Evolutionary conservation across 2,797 vertebrate species (phyloP), one percentile per base, ranked within the genome.

Genomic region (Enteromius viviparus): DNA sequence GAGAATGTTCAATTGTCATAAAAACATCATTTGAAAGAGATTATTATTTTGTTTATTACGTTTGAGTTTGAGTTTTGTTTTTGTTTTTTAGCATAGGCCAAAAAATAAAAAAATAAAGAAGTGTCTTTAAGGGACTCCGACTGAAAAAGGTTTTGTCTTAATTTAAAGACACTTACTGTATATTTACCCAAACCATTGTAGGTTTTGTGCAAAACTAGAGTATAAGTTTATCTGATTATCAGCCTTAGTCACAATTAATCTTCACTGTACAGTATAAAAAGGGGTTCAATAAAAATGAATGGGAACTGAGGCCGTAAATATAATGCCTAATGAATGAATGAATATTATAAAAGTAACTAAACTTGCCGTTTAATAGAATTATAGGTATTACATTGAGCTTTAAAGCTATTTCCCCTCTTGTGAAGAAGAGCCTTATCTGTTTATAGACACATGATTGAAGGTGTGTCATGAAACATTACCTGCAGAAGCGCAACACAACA

Each of bases 371-470:
- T 42, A 29, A 21, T 55, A 26, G 15, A 17, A 19, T 51, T 15
- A 47, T 3, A 42, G 4, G 19, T 47, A 21, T 45, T 9, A 21
- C 42, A 29, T 21, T 60, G 14, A 62, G 55, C 55, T 62, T 62
- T 29, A 10, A 45, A 62, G 53, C 66, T 47, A 19, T 64, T 81
- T 65, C 40, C 51, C 51, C 51, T 60, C 34, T 66, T 75, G 72
- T 55, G 62, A 66, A 29, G 29, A 53, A 68, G 76, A 17, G 60
- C 37, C 14, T 78, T 34, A 60, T 68, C 23, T 60, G 40, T 79
- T 69, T 82, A 45, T 45, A 51, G 37, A 47, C 80, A 74, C 21
- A 37, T 70, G 26, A 82, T 37, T 72, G 11, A 64, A 84, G 75
- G 45, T 76, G 65, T 72, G 74, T 23, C 40, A 3, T 78, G 76